Percentiles rank a stretch among this genome's conserved stretches.
phyloP scores from a whole-genome alignment of 2,113 vertebrate species.

The Osmerus eperlanus region DNA sequence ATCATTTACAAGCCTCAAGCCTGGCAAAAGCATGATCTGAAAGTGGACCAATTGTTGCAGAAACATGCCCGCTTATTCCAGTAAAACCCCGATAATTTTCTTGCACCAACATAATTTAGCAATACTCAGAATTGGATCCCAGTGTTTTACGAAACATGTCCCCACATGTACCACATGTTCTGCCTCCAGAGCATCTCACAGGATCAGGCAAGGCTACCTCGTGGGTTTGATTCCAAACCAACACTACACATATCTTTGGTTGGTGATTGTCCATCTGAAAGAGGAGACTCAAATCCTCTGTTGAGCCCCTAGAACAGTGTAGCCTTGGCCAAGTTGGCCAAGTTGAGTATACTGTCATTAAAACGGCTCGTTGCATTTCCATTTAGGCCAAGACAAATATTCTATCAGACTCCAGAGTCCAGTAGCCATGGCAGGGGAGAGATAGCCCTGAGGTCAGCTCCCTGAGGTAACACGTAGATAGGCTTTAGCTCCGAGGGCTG shows the following conservation, averaged over 20 bases:
- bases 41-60: too few species aligned
- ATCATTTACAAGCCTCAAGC: conserved; percentile 33
- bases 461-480: too few species aligned
- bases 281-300: conserved; percentile 14
- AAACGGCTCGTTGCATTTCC: conserved; percentile 66
- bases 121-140: too few species aligned
- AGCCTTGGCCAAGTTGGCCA: conserved; percentile 29
- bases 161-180: too few species aligned
- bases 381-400: conserved; percentile 55
- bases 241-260: background rate
- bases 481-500: too few species aligned
- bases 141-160: too few species aligned
- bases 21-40: conserved; percentile 24
- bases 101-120: too few species aligned
- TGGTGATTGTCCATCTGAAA: conserved; percentile 7
- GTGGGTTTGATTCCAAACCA: too few species aligned
- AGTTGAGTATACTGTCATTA: conserved; percentile 54
- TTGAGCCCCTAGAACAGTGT: conserved; percentile 15
- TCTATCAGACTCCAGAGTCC: background rate
- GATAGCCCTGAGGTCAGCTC: background rate
- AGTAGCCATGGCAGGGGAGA: background rate
- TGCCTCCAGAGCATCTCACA: too few species aligned
- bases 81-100: too few species aligned
- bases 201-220: too few species aligned
- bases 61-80: too few species aligned